Base-by-base conservation (phyloP, 2,113 vertebrate genomes). In the Cebidichthys violaceus region DNA sequence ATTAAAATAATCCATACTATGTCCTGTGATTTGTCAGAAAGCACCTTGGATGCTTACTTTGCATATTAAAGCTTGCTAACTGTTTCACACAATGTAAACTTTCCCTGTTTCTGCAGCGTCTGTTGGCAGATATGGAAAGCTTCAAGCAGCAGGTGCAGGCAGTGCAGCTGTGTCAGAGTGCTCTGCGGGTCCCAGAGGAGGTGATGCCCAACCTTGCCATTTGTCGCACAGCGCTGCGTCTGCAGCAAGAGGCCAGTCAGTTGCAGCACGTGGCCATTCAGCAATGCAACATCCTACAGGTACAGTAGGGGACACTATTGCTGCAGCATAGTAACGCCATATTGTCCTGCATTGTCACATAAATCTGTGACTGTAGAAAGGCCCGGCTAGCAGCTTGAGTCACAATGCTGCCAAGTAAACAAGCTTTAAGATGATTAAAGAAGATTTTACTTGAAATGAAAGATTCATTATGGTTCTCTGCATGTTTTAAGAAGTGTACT, bases 261-360 rank as follows among this genome's bases (percentile, higher is more conserved):
- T 90, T 99, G 82, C 98, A 99, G 93, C 97, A 99, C 85, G 92
- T 95, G 0, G 97, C 97, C 69, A 99, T 99, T 57, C 98, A 98
- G 91, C 98, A 99, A 80, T 99, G 96, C 94, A 99, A 97, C 94
- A 94, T 98, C 90, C 95, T 98, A 85, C 98, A 99, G 97, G 97
- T 95, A 93, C 68, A 83, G 41, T 52, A 69, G 76, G 76, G 75
- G 61, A 75, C 64, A 13, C 62, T 59, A 6, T 59, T 17, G 5
- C 27, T 70, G 13, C 67, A 74, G 20, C 13, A 55, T 3, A n/a
- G 2, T 69, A 41, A 64, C 0, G 1, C 15, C 18, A 18, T 64
- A 39, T 1, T 43, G 4, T 43, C 0, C 39, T 80, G 37, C 41
- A 52, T 82, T 59, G 4, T 39, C 9, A 50, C n/a, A 67, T 8